Base-by-base conservation (phyloP, 2,113 vertebrate species). In the Nothobranchius kuhntae region DNA sequence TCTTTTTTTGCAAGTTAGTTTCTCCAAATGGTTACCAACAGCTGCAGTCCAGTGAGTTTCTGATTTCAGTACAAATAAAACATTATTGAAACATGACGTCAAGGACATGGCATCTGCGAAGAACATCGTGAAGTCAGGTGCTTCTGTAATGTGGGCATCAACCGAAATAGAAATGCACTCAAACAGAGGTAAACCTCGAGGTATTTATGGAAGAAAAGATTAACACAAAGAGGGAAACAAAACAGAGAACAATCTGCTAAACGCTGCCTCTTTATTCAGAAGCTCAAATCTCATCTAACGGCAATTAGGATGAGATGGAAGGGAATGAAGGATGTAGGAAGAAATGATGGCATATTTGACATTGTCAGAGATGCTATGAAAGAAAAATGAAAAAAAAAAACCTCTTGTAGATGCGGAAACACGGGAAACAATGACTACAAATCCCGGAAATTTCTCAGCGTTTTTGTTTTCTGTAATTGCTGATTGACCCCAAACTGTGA, bases 221-320 rank as follows among this genome's bases (percentile, higher is more conserved):
- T 10, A 65, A 21, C 21, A 59, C 3, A 48, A 10, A 7, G 10
- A 57, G 55, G 53, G 61, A 72, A 73, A 77, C 53, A 64, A n/a
- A 65, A 21, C 15, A 30, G 7, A 13, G 45, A 40, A 66, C 55
- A 71, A 66, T 61, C 45, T 48, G 42, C 15, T 50, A 65, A 85
- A 63, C 71, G 47, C 52, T 7, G 45, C 59, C 51, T 61, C 15
- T 53, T 52, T 47, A 61, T 71, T 71, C 71, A 71, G 14, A 56
- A 13, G 47, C 64, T 77, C 51, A 80, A 21, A 78, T 82, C 78
- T 78, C 50, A 71, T 86, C 80, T 59, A 68, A 47, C 64, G 68
- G 63, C 61, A 77, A 13, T 78, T 71, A 66, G 40, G 36, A 44
- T 13, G 44, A 75, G 47, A 71, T 24, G 47, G 38, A 44, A 60